Percentiles rank a stretch among this genome's conserved stretches.
Conservation (phyloP, 1,140 invertebrate genomes). For the Trachelipus rathkii region DNA sequence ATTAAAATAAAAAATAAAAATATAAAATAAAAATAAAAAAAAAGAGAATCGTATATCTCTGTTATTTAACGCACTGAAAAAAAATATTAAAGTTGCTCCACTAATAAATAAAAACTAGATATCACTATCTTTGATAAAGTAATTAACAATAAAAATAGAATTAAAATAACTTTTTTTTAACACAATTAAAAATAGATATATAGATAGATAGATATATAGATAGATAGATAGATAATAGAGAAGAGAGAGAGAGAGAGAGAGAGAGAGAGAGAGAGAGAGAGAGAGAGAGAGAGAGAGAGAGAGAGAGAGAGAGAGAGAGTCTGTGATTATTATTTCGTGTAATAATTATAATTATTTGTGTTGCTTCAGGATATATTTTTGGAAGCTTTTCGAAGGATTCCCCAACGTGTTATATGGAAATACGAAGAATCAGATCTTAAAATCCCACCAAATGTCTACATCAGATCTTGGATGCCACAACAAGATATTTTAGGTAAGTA, state of each 20-base stretch:
- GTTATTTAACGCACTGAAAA: too few relatives aligned
- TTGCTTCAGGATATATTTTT: conserved; percentile 24
- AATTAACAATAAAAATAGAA: too few relatives aligned
- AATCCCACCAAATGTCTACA: conserved; percentile 58
- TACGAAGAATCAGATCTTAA: conserved; percentile 33
- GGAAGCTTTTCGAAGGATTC: conserved; percentile 31
- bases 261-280: conserved; percentile 8
- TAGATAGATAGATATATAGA: too few relatives aligned
- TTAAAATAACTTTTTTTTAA: too few relatives aligned
- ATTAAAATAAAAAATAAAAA: too few relatives aligned
- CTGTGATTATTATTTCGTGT: not conserved
- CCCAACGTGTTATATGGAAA: conserved; percentile 39
- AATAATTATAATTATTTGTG: conserved; percentile 47
- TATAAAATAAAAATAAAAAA: too few relatives aligned
- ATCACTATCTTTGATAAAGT: too few relatives aligned
- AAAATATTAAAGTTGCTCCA: too few relatives aligned
- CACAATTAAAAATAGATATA: too few relatives aligned
- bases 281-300: conserved; percentile 7
- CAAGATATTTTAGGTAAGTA: conserved; percentile 48
- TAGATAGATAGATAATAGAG: too few relatives aligned
- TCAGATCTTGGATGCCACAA: conserved; percentile 65
- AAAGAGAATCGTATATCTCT: too few relatives aligned
- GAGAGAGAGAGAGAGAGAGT: not conserved
- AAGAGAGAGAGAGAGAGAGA: not conserved
- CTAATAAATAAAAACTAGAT: too few relatives aligned